These are phyloP conservation scores for Phodopus roborovskii DNA, from an alignment of 2,113 vertebrate species.

Conservation along the genomic window DNA sequence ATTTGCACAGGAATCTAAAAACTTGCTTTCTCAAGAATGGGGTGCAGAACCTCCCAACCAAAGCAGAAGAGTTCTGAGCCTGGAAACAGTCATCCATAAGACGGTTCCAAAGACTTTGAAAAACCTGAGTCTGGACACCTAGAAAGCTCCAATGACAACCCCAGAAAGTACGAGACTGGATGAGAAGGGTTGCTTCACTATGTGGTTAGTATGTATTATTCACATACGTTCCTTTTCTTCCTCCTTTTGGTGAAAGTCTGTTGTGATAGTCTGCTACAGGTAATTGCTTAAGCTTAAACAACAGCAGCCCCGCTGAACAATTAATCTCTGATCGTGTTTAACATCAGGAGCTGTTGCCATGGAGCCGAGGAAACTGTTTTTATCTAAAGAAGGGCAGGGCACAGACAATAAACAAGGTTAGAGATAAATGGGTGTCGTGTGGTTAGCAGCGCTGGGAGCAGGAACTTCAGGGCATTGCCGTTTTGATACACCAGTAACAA, in stretches of 20 bases:
- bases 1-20: neutral
- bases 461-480: neutral
- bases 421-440: neutral
- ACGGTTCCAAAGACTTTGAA: neutral
- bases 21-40: constrained; percentile 26
- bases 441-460: neutral
- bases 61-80: constrained; percentile 3
- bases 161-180: neutral
- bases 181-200: neutral
- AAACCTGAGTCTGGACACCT: neutral
- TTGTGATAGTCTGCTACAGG: neutral
- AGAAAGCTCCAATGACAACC: constrained; percentile 4
- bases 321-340: constrained; percentile 29
- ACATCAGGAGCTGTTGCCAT: constrained; percentile 47
- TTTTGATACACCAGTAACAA: neutral
- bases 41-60: neutral
- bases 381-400: neutral
- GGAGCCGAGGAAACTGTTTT: constrained; percentile 27
- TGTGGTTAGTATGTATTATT: neutral
- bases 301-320: neutral
- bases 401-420: constrained; percentile 38
- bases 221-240: neutral
- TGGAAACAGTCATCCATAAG: neutral
- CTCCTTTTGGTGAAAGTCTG: neutral
- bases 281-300: constrained; percentile 43